Base-by-base conservation (phyloP, 23 tunicate genomes). In the Oikopleura dioica region DNA sequence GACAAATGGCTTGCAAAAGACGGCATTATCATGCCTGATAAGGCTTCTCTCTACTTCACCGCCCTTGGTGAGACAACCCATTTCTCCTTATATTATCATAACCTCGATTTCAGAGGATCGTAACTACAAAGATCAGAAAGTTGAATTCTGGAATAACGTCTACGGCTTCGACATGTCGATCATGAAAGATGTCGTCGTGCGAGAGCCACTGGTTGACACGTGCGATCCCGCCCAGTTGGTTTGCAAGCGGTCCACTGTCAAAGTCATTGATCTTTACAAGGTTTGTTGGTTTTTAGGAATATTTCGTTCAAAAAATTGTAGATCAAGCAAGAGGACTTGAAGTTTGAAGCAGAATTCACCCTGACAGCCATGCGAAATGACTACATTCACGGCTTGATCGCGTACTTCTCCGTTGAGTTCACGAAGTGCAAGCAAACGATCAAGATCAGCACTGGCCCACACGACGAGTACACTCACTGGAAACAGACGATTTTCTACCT, bases 61-160 rank as follows among this genome's bases (percentile, higher is more conserved):
- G 99, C 95, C 35, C 86, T 94, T 35, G 72, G 72, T 63, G 26
- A 2, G 72, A 2, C n/a, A n/a, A n/a, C n/a, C n/a, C n/a, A n/a
- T n/a, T n/a, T n/a, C n/a, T n/a, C n/a, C n/a, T n/a, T n/a, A n/a
- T n/a, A n/a, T n/a, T n/a, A n/a, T n/a, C n/a, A n/a, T n/a, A n/a
- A n/a, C n/a, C n/a, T n/a, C n/a, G n/a, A n/a, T 16, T 63, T 63
- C 30, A 63, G 99, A 94, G 59, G 99, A 94, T 77, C 83, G 99
- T 4, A 94, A 94, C 59, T 94, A 87, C 79, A 94, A 94, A 76
- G 99, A 94, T 77, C 87, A 84, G 36, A 94, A 94, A 35, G 87
- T 94, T 31, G 83, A 94, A 81, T 94, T 95, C 95, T 94, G 99
- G 99, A 86, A 94, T 37, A 85, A 86, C 78, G 99, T 94, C 37